Conservation (phyloP, 2,113 vertebrate genomes). For the Himantopus leucocephalus region DNA sequence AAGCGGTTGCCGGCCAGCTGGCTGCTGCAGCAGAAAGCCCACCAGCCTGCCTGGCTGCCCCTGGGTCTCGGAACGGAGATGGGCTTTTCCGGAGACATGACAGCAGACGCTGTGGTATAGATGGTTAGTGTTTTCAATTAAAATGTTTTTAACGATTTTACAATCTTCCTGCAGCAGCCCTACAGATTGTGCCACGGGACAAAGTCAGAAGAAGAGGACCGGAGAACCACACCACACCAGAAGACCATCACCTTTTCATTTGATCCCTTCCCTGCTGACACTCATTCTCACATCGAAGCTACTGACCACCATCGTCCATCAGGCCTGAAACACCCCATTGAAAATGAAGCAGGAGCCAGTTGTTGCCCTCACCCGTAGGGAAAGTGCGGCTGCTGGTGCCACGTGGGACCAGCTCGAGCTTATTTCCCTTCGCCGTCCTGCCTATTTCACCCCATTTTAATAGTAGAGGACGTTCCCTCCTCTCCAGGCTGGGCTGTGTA, state of each 20-base stretch:
- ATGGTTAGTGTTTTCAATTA: neutral
- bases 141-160: neutral
- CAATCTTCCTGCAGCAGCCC: neutral
- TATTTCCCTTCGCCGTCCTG: neutral
- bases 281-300: neutral
- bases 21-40: neutral
- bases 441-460: neutral
- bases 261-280: neutral
- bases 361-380: neutral
- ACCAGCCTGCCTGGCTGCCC: neutral
- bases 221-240: accelerated
- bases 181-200: neutral
- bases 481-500: neutral
- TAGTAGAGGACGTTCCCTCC: neutral
- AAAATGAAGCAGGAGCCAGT: neutral
- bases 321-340: neutral
- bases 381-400: neutral
- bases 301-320: neutral
- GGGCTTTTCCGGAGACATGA: neutral
- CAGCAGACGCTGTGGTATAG: neutral
- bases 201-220: neutral
- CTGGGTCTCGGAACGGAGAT: accelerated
- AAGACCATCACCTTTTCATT: neutral
- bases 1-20: neutral
- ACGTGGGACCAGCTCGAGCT: neutral